Base-by-base conservation (phyloP, 1,140 invertebrate genomes). In the Drosophila bipectinata region DNA sequence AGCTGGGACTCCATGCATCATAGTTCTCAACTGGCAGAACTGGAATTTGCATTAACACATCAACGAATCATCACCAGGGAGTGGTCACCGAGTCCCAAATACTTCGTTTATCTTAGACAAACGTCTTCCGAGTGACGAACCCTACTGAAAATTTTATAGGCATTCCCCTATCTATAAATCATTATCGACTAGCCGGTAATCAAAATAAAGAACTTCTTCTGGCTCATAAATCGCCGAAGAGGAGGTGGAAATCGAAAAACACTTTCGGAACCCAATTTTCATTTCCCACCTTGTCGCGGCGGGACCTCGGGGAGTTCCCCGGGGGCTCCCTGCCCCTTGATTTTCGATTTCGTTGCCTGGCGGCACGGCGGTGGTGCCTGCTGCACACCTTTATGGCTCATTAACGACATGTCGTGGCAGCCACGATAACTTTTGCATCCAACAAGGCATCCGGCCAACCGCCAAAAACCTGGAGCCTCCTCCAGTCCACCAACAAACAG, bases 311-410 rank as follows among this genome's bases (percentile, higher is more conserved):
- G 49, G 39, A 34, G 24, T 26, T 45, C 26, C 37, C 6, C 14
- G 41, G 5, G 9, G 41, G 14, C 12, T 5, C 48, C 47, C 8
- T 7, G 41, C 32, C 2, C 30, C 15, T 28, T 37, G 41, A 15
- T 44, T 44, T 68, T 44, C 24, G 47, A 56, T 61, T 67, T 44
- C 51, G 41, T 44, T 75, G 15, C 15, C 56, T 48, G 47, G 18
- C 58, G 59, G 52, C 34, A 28, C 32, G 32, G 8, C 32, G 32
- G 32, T 32, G 39, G 39, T n/a, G 69, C 52, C 48, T 53, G 71
- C 69, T 51, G 62, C 72, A 80, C 80, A 84, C 81, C 81, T 84
- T 79, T 68, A 85, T 80, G 80, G 81, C 67, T 84, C 80, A 84
- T 84, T 84, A 80, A 84, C 81, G 80, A 76, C 72, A 73, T 84